Percentiles rank a stretch among this genome's conserved stretches.
Evolutionary conservation across 2,797 vertebrate species (phyloP).

Genomic region (Dicrostonyx torquatus): DNA sequence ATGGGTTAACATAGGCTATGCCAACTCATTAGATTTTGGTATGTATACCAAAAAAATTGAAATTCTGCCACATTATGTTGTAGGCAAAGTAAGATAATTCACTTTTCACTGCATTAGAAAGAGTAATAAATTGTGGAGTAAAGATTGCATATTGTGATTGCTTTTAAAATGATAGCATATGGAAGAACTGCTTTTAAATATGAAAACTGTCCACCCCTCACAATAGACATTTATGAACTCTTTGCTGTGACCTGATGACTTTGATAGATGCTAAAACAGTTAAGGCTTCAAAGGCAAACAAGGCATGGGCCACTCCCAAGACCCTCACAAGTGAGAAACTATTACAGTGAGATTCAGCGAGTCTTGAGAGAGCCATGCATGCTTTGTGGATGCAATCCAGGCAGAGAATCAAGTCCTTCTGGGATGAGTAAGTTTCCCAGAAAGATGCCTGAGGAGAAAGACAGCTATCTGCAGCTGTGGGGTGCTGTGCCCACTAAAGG

Average conservation of each 20-base stretch:
- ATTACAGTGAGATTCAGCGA: background rate
- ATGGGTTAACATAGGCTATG: background rate
- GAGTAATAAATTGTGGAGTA: background rate
- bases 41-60: background rate
- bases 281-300: background rate
- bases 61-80: background rate
- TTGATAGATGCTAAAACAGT: background rate
- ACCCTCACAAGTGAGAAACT: background rate
- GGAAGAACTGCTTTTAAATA: constrained; percentile 41
- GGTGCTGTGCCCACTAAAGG: background rate
- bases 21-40: background rate
- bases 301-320: background rate
- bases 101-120: constrained; percentile 22
- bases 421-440: background rate
- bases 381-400: background rate
- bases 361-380: background rate
- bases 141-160: background rate
- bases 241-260: background rate
- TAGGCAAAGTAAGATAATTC: background rate
- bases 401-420: background rate
- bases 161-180: constrained; percentile 24
- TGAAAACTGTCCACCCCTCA: background rate
- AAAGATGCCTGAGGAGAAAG: background rate
- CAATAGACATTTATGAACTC: background rate
- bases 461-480: background rate